Base-by-base conservation (phyloP, 2,797 vertebrate species). In the Spondyliosoma cantharus region DNA sequence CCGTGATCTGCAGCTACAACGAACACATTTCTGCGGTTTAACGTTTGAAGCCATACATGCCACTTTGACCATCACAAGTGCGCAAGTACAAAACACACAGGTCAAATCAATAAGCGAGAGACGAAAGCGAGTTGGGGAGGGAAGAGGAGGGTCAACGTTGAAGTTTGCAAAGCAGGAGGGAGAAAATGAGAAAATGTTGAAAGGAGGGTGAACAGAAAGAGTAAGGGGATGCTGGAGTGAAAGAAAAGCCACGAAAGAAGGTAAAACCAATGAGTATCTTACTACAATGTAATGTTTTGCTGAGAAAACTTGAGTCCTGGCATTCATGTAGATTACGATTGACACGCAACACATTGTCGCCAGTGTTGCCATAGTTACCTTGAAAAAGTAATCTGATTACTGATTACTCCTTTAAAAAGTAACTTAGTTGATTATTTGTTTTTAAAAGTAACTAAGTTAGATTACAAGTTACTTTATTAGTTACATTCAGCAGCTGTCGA, bases 191-290 rank as follows among this genome's bases (percentile, higher is more conserved):
- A 15, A 24, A 57, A 58, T 19, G 45, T 48, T 9, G 37, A 13
- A 50, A 42, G 62, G 32, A 20, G 7, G 16, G 32, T 24, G 20
- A 71, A 19, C 17, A 24, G 48, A 22, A 25, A 24, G 17, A 32
- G 22, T 7, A 19, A 56, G 8, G 17, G 29, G 37, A 42, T 37
- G 25, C 27, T 32, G 2, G 15, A 48, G 12, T 25, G 1, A 53
- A 45, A 56, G 32, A 50, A 58, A 80, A 66, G 24, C n/a, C 61
- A 27, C 20, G 22, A 42, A 62, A 68, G 11, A 52, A 59, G 43
- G 11, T 42, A 22, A 45, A 70, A 58, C 20, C 5, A 14, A n/a
- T 37, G 20, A 46, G 17, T 9, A 8, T 37, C 32, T 37, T 37
- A 8, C 9, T 37, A 37, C 32, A 37, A 37, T 37, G 32, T 8